Evolutionary conservation across 2,797 vertebrate species (phyloP), one percentile per base, ranked within the genome.

Genomic region (Sarcoramphus papa): DNA sequence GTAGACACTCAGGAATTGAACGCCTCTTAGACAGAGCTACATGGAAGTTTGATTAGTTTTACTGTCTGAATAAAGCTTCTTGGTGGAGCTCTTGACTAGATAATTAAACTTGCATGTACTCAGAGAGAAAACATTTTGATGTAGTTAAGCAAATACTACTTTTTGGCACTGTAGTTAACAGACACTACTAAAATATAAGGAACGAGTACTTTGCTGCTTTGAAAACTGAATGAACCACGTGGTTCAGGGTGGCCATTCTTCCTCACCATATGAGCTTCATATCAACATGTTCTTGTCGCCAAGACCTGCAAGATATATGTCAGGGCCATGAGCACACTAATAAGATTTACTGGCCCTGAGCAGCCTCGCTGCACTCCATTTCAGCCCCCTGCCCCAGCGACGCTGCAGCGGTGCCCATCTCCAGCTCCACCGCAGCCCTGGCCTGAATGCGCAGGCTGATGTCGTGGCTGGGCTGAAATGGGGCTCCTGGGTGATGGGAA

Each of bases 21-120:
- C 0, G 9, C 33, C 63, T 88, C 75, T 85, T 85, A 87, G 54
- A 48, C 43, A 87, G 70, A 86, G 35, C 50, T 81, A 33, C 24
- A 5, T 88, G 79, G 76, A 80, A 78, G 53, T 94, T 84, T 67
- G 37, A 51, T 88, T 85, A 59, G 51, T 53, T 91, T 80, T 93
- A 57, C 60, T 92, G 60, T 88, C 79, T 82, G 64, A 93, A 85
- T 80, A 93, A 92, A 93, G 35, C 67, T 91, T 92, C 54, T 33
- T 83, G 40, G 72, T 94, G 50, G n/a, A 95, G 73, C 54, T 90
- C 76, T 72, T 95, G 76, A 53, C 83, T 88, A 65, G 74, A 43
- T 87, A 81, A 81, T 84, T 96, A 77, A 92, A 82, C 33, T 76
- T 77, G 22, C n/a, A 40, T 47, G 40, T 88, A 56, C 23, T 92